Conservation (phyloP, 2,797 vertebrate species). For the Gallirallus australis region DNA sequence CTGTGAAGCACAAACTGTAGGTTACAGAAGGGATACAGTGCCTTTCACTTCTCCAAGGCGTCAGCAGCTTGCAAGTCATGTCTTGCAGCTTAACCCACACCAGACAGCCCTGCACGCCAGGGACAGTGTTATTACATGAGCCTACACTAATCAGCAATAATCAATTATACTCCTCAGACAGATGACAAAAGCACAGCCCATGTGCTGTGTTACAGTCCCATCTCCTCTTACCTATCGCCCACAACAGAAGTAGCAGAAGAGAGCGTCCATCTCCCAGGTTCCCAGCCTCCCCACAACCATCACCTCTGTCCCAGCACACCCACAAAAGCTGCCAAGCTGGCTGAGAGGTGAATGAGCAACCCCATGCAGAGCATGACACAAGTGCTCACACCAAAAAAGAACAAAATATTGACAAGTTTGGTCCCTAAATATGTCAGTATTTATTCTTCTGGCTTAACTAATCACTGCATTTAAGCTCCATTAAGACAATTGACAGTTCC, state of each 20-base stretch:
- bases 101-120: fast-evolving
- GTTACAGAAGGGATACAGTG: neutral
- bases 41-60: neutral
- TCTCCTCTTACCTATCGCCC: neutral
- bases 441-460: neutral
- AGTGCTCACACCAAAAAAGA: neutral
- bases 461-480: neutral
- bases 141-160: neutral
- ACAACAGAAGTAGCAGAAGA: neutral
- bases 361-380: neutral
- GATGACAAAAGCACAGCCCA: neutral
- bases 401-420: neutral
- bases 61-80: neutral
- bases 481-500: neutral
- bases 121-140: neutral
- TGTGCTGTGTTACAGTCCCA: neutral
- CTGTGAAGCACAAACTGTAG: neutral
- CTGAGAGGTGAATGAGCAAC: neutral
- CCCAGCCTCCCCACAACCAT: neutral
- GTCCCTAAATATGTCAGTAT: neutral
- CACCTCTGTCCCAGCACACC: neutral
- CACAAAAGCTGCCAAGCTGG: neutral
- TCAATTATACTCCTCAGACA: neutral
- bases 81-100: neutral
- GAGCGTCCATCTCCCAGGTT: neutral